Evolutionary conservation across 2,888 invertebrate species (phyloP).

Genomic region (Pilophorus perplexus): DNA sequence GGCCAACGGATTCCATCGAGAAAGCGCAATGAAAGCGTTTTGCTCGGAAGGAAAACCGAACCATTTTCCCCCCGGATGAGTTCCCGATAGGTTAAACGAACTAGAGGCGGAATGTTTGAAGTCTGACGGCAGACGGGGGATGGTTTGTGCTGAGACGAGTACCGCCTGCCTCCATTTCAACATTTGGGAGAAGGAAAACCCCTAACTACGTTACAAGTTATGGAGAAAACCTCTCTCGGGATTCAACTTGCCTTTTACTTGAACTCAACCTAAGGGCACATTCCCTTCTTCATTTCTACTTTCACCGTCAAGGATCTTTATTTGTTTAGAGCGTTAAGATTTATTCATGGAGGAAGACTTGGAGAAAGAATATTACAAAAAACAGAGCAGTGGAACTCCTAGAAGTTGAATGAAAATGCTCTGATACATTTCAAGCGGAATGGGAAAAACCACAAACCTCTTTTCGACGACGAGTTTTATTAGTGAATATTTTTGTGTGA

Average conservation of each 20-base stretch:
- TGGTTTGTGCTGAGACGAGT: not conserved
- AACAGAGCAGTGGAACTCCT: too few relatives aligned
- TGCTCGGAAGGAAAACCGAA: not conserved
- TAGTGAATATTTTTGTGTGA: too few relatives aligned
- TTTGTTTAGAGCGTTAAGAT: not conserved
- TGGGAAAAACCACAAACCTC: too few relatives aligned
- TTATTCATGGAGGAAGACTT: not conserved
- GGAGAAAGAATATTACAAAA: not conserved
- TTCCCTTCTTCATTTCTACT: not conserved
- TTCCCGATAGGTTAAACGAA: not conserved
- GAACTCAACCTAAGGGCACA: not conserved
- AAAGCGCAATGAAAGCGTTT: not conserved
- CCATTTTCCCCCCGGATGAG: not conserved
- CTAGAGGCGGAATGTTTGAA: not conserved
- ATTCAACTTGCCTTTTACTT: not conserved
- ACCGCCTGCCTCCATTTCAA: not conserved
- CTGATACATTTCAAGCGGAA: too few relatives aligned
- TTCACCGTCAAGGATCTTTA: not conserved
- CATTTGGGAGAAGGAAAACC: not conserved
- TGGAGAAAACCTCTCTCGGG: not conserved
- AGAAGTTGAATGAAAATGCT: too few relatives aligned
- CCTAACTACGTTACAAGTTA: not conserved
- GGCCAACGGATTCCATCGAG: too few relatives aligned
- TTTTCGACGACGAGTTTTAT: too few relatives aligned
- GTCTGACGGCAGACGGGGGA: not conserved